phyloP scores from a whole-genome alignment of 2,797 vertebrate species.

The Potorous gilbertii region DNA sequence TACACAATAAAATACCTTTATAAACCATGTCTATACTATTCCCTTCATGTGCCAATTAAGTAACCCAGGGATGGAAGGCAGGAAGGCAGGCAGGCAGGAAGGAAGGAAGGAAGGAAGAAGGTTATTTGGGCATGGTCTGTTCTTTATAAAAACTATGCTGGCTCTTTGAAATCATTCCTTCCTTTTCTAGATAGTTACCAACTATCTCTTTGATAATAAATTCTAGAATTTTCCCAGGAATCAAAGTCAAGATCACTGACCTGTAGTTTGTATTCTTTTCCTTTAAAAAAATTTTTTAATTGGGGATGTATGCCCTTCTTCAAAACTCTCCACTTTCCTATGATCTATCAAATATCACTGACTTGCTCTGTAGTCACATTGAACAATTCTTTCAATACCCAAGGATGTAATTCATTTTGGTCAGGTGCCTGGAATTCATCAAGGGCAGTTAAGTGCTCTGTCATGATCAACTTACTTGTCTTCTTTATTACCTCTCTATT shows the following conservation, averaged over 20 bases:
- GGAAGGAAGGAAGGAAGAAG: neutral
- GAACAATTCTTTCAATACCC: neutral
- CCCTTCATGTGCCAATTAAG: neutral
- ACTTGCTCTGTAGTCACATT: neutral
- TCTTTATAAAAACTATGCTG: neutral
- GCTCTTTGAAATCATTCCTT: neutral
- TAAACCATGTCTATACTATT: neutral
- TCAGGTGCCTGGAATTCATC: neutral
- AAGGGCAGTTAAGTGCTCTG: neutral
- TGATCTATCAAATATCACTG: neutral
- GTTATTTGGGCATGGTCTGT: neutral
- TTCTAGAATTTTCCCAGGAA: neutral
- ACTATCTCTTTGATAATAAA: neutral
- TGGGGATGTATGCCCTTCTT: neutral
- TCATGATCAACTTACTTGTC: neutral
- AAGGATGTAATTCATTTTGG: neutral
- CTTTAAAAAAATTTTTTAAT: neutral
- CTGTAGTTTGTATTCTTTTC: neutral
- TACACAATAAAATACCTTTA: neutral
- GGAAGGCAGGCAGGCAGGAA: too few relatives aligned
- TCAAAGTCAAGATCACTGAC: neutral
- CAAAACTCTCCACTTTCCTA: neutral
- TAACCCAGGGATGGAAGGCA: neutral
- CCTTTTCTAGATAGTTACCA: neutral
- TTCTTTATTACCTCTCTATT: neutral